Percentiles rank a stretch among this genome's conserved stretches.
These are phyloP conservation scores for Paramormyrops hopkinsi DNA, from an alignment of 2,797 vertebrate species.

Conservation along the genomic window DNA sequence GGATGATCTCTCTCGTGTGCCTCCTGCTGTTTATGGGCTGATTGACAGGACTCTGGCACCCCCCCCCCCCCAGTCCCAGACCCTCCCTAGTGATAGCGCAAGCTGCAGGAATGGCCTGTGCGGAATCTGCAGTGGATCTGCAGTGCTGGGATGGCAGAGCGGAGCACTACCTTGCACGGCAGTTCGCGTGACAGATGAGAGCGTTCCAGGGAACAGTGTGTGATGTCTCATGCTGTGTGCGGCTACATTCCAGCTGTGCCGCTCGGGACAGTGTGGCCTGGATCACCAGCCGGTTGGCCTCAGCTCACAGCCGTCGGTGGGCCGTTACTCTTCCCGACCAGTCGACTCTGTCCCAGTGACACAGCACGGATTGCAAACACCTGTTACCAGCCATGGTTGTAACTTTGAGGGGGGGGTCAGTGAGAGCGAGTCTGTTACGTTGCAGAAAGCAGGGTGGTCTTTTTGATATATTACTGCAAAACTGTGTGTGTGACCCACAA, in stretches of 20 bases:
- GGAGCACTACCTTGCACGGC: not conserved
- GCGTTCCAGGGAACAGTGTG: not conserved
- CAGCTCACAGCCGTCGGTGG: not conserved
- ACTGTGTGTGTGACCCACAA: not conserved
- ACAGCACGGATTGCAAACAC: constrained; percentile 3
- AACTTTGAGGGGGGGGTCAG: not conserved
- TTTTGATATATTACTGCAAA: not conserved
- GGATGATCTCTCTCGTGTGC: not conserved
- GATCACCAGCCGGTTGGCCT: not conserved
- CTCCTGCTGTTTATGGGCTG: not conserved
- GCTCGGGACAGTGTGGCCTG: not conserved
- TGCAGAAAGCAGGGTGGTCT: not conserved
- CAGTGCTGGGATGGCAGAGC: not conserved
- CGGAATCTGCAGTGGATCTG: not conserved
- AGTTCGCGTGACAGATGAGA: not conserved
- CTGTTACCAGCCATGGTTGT: not conserved
- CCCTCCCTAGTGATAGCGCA: not conserved
- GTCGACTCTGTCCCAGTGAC: not conserved
- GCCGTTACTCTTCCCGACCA: not conserved
- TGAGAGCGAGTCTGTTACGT: not conserved
- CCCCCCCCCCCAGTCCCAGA: not conserved
- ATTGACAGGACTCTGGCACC: not conserved
- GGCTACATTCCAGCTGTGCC: not conserved
- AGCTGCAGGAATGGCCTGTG: not conserved
- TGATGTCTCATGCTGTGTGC: not conserved